Evolutionary conservation across 1,140 invertebrate genomes (phyloP).

Genomic region (Heliconius eleuchia): DNA sequence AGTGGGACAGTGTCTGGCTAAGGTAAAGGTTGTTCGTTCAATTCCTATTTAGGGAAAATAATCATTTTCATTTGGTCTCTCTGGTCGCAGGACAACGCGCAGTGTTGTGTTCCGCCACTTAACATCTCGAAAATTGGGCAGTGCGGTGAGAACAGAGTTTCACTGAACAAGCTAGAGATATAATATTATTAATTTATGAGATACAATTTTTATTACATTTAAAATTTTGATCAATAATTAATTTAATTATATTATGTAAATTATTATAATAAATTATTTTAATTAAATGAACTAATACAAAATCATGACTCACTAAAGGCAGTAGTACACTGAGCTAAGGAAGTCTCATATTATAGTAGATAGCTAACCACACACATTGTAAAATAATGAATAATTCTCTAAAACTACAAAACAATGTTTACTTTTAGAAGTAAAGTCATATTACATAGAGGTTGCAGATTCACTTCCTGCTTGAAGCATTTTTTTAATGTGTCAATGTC

Average conservation of each 20-base stretch:
- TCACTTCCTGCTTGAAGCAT: too few species aligned
- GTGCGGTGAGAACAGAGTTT: background rate
- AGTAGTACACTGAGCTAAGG: background rate
- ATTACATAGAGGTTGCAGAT: background rate
- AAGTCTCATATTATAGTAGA: background rate
- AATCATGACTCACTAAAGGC: background rate
- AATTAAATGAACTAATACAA: background rate
- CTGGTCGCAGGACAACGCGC: background rate
- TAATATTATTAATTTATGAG: too few species aligned
- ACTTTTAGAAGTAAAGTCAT: background rate
- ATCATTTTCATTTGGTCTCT: background rate
- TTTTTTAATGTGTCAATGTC: too few species aligned
- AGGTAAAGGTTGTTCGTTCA: background rate
- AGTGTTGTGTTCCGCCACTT: background rate
- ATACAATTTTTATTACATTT: background rate
- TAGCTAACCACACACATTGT: background rate
- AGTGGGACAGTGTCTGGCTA: too few species aligned
- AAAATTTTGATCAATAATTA: background rate
- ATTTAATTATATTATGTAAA: background rate
- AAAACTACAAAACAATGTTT: background rate
- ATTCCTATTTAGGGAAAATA: background rate
- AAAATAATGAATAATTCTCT: background rate
- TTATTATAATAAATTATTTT: background rate
- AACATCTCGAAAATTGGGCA: background rate
- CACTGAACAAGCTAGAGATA: too few species aligned